Base-by-base conservation (phyloP, 2,113 vertebrate genomes). In the Triplophysa tibetana region DNA sequence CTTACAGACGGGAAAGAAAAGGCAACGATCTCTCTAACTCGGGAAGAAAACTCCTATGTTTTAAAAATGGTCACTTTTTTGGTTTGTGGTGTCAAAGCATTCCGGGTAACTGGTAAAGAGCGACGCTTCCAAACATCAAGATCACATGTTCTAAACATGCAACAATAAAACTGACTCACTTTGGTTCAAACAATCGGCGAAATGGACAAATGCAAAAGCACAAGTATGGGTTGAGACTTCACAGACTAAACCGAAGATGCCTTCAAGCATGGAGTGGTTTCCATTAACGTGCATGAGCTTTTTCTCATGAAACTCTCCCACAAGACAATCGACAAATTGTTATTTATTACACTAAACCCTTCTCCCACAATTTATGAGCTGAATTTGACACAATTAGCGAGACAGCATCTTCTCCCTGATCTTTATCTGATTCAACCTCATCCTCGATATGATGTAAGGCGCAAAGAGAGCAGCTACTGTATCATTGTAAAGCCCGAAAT, bases 361-460 rank as follows among this genome's bases (percentile, higher is more conserved):
- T 69, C 63, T 81, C 74, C 23, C 16, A 43, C 41, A 75, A 74
- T 50, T 63, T 56, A 68, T 38, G 48, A 11, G 50, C 81, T 64
- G 48, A 61, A 65, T 38, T 58, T 33, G 68, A 60, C 67, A 48
- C 77, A 74, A 74, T 74, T 54, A 68, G 54, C 14, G 64, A 65
- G 63, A 58, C 38, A 12, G 19, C 14, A 48, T 63, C 14, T 24
- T 24, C 66, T 58, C 54, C 54, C 54, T 19, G 24, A 33, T 72
- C 69, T 66, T 81, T 84, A 78, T 75, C 79, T 63, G 75, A 70
- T 72, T 66, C 23, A 77, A 66, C 77, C 70, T 77, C 64, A 61
- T 69, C 33, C 45, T 63, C 73, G 81, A 68, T 63, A 38, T 70
- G 60, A 54, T 56, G 56, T 81, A 68, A 81, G 54, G 45, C 3